These are phyloP conservation scores for Asteroscopus sphinx DNA, from an alignment of 2,888 invertebrate genomes.

Conservation along the genomic window DNA sequence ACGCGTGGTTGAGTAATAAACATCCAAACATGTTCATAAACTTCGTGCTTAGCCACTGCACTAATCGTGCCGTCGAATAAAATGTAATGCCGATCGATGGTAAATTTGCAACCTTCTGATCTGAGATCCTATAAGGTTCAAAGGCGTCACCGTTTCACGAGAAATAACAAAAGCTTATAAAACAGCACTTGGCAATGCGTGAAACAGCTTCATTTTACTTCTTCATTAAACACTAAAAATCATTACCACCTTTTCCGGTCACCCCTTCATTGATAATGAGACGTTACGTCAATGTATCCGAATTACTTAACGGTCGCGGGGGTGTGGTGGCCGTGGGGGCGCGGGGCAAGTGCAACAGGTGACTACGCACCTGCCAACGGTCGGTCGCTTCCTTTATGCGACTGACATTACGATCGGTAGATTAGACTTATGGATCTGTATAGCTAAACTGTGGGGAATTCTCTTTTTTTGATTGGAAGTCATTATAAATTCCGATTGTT, in stretches of 20 bases:
- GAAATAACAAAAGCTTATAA: neutral
- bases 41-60: too few relatives aligned
- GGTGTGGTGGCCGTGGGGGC: constrained; percentile 54
- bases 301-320: constrained; percentile 79
- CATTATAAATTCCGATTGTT: constrained; percentile 27
- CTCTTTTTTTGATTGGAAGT: constrained; percentile 33
- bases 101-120: too few relatives aligned
- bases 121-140: too few relatives aligned
- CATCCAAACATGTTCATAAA: too few relatives aligned
- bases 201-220: constrained; percentile 9
- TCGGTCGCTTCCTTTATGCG: constrained; percentile 79
- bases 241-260: constrained; percentile 49
- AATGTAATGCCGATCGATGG: too few relatives aligned
- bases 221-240: constrained; percentile 33
- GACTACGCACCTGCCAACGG: constrained; percentile 86
- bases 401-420: constrained; percentile 83
- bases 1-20: too few relatives aligned
- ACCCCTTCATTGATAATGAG: constrained; percentile 58
- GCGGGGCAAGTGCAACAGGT: constrained; percentile 76
- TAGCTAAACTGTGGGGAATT: constrained; percentile 51
- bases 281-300: constrained; percentile 74
- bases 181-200: neutral
- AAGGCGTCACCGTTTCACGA: too few relatives aligned
- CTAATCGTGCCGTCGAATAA: too few relatives aligned
- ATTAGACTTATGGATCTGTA: constrained; percentile 72